Evolutionary conservation across 2,888 invertebrate genomes (phyloP).

Genomic region (Unio delphinus): DNA sequence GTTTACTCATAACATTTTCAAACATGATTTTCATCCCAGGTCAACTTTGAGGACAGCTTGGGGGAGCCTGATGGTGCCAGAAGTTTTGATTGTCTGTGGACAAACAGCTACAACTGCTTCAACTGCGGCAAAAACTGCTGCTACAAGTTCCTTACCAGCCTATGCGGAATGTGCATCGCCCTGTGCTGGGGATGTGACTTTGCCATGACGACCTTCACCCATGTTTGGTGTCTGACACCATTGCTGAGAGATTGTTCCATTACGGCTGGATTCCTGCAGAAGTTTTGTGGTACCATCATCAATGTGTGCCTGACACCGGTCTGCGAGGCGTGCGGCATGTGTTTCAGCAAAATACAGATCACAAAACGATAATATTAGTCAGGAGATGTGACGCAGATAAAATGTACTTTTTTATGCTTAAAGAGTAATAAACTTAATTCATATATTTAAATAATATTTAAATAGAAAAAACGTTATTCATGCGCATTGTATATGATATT

Average conservation of each 20-base stretch:
- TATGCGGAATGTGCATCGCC: conserved; percentile 80
- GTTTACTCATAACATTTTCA: no score
- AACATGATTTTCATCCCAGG: conserved; percentile 22
- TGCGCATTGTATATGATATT: no score
- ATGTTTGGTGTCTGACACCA: conserved; percentile 84
- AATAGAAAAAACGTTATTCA: no score
- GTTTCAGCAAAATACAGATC: conserved; percentile 55
- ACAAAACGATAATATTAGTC: conserved; percentile 16
- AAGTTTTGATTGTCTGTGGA: conserved; percentile 80
- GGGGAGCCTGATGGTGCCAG: conserved; percentile 59
- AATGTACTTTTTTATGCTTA: no score
- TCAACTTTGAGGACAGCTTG: conserved; percentile 52
- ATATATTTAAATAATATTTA: no score
- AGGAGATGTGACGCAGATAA: no score
- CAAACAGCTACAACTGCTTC: conserved; percentile 77
- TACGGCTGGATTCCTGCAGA: conserved; percentile 67
- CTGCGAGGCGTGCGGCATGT: conserved; percentile 74
- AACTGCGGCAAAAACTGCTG: conserved; percentile 79
- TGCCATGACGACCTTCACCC: conserved; percentile 75
- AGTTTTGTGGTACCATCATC: conserved; percentile 72
- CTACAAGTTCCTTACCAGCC: conserved; percentile 79
- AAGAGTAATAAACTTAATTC: no score
- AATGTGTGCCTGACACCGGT: conserved; percentile 76
- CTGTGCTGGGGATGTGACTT: conserved; percentile 73
- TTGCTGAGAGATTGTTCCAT: conserved; percentile 79